Evolutionary conservation across 2,888 invertebrate genomes (phyloP).

Genomic region (Acrobasis suavella): DNA sequence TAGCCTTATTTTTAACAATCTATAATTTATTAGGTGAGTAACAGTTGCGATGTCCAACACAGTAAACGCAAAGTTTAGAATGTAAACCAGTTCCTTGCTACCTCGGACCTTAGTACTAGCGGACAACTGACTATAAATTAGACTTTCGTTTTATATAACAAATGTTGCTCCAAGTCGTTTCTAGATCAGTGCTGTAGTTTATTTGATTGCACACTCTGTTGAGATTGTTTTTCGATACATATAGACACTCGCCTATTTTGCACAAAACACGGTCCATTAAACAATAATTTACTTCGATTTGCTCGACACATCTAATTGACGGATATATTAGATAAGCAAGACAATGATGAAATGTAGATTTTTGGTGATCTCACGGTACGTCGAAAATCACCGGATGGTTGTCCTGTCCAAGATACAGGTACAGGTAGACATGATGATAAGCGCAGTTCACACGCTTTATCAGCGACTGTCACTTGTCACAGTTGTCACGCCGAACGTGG

Average conservation of each 20-base stretch:
- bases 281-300: background rate
- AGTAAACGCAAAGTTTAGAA: constrained; percentile 29
- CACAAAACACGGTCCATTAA: background rate
- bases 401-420: constrained; percentile 9
- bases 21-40: constrained; percentile 23
- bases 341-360: background rate
- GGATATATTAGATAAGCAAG: background rate
- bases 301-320: too few relatives aligned
- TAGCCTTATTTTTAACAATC: constrained; percentile 25
- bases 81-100: constrained; percentile 31
- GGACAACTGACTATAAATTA: constrained; percentile 25
- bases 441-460: constrained; percentile 64
- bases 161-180: constrained; percentile 26
- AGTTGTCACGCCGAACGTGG: constrained; percentile 39
- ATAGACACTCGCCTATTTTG: background rate
- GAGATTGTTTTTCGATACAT: background rate
- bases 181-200: constrained; percentile 21
- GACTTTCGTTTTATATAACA: constrained; percentile 33
- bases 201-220: constrained; percentile 14
- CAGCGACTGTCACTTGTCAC: constrained; percentile 55
- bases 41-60: constrained; percentile 8
- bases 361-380: constrained; percentile 15
- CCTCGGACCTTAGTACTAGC: constrained; percentile 20
- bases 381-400: constrained; percentile 15
- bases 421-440: constrained; percentile 48